Conservation (phyloP, 1,140 invertebrate species). For the Lordiphosa stackelbergi region DNA sequence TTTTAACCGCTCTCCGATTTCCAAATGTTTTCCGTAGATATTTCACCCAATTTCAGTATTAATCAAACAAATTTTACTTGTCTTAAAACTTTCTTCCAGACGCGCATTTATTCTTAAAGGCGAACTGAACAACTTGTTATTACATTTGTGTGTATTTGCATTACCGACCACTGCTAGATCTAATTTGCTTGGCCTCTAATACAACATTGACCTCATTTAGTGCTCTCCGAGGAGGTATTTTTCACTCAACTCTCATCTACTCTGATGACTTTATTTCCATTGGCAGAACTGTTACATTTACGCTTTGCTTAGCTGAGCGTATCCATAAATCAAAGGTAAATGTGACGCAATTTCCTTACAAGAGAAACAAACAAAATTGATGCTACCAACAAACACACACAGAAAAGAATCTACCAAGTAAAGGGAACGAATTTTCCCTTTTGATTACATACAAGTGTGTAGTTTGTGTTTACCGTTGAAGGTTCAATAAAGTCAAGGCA, state of each 20-base stretch:
- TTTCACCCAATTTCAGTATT: too few species aligned
- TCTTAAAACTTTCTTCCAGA: too few species aligned
- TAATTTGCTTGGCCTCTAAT: constrained; percentile 28
- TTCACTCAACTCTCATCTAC: constrained; percentile 11
- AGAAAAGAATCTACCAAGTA: constrained; percentile 12
- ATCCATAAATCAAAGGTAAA: constrained; percentile 48
- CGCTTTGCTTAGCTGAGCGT: constrained; percentile 20
- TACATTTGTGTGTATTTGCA: constrained; percentile 20
- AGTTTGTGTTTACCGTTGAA: constrained; percentile 15
- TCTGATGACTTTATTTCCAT: background rate
- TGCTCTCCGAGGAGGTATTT: constrained; percentile 9
- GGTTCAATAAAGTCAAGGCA: constrained; percentile 52
- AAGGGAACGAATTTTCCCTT: constrained; percentile 14
- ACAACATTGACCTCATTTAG: constrained; percentile 34
- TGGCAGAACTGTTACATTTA: constrained; percentile 9
- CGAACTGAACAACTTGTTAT: background rate
- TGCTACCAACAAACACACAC: constrained; percentile 25
- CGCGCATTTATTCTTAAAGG: constrained; percentile 7
- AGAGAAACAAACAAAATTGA: constrained; percentile 21
- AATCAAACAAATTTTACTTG: too few species aligned
- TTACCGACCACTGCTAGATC: constrained; percentile 6
- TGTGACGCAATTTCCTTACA: constrained; percentile 44
- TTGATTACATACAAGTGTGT: constrained; percentile 26
- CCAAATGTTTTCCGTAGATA: too few species aligned
- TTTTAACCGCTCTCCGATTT: too few species aligned